Evolutionary conservation across 2,888 invertebrate species (phyloP).

Genomic region (Emmelina monodactyla): DNA sequence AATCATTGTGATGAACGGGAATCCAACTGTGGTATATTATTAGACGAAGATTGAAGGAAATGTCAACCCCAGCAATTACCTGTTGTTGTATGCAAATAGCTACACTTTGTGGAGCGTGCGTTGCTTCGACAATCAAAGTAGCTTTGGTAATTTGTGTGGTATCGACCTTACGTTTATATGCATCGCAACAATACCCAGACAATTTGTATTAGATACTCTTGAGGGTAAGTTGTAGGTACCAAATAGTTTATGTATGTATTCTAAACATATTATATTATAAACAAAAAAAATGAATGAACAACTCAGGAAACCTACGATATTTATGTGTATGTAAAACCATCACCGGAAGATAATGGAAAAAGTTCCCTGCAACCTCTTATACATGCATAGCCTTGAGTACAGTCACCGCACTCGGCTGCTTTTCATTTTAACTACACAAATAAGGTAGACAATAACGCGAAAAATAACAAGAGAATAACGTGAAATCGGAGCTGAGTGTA

Average conservation of each 20-base stretch:
- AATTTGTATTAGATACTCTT: too few relatives aligned
- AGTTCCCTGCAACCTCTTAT: slow-evolving; percentile 25
- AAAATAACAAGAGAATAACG: background rate
- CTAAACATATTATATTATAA: too few relatives aligned
- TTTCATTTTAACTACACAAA: too few relatives aligned
- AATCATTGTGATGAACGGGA: slow-evolving; percentile 16
- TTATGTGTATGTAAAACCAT: slow-evolving; percentile 23
- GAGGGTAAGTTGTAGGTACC: too few relatives aligned
- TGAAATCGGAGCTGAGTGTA: background rate
- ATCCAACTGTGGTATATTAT: too few relatives aligned
- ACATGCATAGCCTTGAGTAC: slow-evolving; percentile 7
- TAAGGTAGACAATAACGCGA: too few relatives aligned
- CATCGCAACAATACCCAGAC: too few relatives aligned
- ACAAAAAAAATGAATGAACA: too few relatives aligned
- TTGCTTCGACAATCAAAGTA: slow-evolving; percentile 21
- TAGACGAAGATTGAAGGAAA: slow-evolving; percentile 20
- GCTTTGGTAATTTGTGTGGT: too few relatives aligned
- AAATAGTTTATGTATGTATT: too few relatives aligned
- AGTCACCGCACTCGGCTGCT: background rate
- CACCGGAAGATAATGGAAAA: slow-evolving; percentile 35
- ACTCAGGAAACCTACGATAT: too few relatives aligned
- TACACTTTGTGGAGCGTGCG: slow-evolving; percentile 24
- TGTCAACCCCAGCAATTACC: slow-evolving; percentile 4
- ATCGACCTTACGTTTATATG: too few relatives aligned
- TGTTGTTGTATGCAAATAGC: slow-evolving; percentile 33